Conservation (phyloP, 2,797 vertebrate species). For the Chromis chromis region DNA sequence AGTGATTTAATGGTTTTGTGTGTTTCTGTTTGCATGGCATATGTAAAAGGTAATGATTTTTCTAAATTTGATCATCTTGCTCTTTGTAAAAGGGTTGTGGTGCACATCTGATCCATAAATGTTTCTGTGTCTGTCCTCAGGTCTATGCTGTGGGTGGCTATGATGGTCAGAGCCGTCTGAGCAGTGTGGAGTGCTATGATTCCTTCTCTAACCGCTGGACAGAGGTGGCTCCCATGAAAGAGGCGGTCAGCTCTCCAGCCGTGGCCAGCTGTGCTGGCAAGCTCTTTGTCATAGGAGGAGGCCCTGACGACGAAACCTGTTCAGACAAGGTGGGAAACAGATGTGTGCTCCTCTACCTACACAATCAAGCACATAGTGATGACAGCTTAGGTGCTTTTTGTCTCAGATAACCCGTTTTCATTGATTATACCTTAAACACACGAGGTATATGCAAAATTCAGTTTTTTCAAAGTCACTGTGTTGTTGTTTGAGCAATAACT, state of each 20-base stretch:
- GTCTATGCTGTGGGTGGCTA: conserved; percentile 98
- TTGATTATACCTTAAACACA: conserved; percentile 27
- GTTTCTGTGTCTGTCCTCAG: conserved; percentile 77
- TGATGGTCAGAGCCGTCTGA: conserved; percentile 95
- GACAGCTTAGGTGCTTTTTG: conserved; percentile 16
- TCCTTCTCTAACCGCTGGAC: conserved; percentile 99
- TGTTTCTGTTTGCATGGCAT: conserved; percentile 7
- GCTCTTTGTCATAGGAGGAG: conserved; percentile 96
- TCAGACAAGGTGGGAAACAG: conserved; percentile 92
- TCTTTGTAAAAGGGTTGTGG: neutral
- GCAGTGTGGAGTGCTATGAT: conserved; percentile 96
- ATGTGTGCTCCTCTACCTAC: conserved; percentile 23
- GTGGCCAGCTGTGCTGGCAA: conserved; percentile 94
- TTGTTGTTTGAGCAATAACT: conserved; percentile 3
- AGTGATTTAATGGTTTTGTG: conserved; percentile 1
- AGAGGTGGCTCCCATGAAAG: conserved; percentile 95
- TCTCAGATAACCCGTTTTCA: conserved; percentile 12
- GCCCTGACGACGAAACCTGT: conserved; percentile 95
- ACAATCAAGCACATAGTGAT: conserved; percentile 32
- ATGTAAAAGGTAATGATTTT: neutral
- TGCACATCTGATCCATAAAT: neutral
- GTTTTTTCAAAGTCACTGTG: neutral
- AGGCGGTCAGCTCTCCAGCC: conserved; percentile 96
- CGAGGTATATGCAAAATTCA: neutral
- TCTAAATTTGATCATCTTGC: neutral